Evolutionary conservation across 2,888 invertebrate genomes (phyloP), one percentile per base, ranked within the genome.

Genomic region (Stictocephala bisonia): DNA sequence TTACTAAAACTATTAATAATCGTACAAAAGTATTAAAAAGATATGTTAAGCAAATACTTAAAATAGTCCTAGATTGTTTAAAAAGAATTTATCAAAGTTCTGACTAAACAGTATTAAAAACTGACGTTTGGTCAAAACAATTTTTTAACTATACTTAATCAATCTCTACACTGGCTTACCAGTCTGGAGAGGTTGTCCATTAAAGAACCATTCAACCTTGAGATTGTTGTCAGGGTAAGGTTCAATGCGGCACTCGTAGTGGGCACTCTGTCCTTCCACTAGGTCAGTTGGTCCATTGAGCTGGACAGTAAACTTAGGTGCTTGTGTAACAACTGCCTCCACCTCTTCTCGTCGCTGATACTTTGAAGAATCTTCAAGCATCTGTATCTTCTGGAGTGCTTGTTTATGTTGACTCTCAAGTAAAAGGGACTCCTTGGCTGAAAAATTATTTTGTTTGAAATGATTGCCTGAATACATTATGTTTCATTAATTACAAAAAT

Each of bases 161-260:
- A n/a, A n/a, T n/a, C n/a, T n/a, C n/a, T n/a, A n/a, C n/a, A n/a
- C n/a, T n/a, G n/a, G 31, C 76, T 78, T 78, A 71, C 95, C 95
- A 76, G 92, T 93, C 80, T 91, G 91, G 60, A 96, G 85, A 51
- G 96, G 94, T 83, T 95, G 91, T 58, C 94, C 96, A 83, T 98
- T 96, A 81, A 95, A 95, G 86, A 94, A 92, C 96, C 96, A 96
- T 84, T 95, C 95, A 0, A 96, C 93, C 81, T 94, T 93, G 83
- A 96, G 89, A 77, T 91, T 91, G 3, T 94, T 88, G 85, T 96
- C 96, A 1, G 95, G 95, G 81, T 95, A 95, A 13, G 96, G 96
- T 83, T 96, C 96, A 82, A 96, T 93, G 68, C 96, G 90, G 81
- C 95, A 95, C 85, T 96, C 96, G 81, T 95, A 95, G 84, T 96